A percentile compares a stretch with the other conserved stretches of the same genome.
Conservation (phyloP, 2,888 invertebrate species). For the Oligia strigilis region DNA sequence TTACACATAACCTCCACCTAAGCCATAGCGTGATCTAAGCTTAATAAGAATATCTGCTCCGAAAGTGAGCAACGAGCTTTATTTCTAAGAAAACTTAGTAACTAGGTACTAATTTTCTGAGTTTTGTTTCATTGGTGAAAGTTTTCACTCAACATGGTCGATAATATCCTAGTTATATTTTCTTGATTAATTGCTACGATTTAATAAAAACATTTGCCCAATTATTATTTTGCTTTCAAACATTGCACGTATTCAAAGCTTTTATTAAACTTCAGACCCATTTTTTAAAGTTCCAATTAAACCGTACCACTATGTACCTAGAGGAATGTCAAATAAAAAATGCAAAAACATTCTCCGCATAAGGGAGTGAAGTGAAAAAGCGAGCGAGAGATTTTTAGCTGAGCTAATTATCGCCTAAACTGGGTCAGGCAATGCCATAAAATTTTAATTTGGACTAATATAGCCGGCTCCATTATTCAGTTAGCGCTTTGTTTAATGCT, state of each 20-base stretch:
- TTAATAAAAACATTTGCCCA: not conserved
- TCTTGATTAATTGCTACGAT: not conserved
- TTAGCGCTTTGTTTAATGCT: slow-evolving; percentile 35
- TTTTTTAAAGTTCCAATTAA: slow-evolving; percentile 3
- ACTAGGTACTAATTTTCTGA: too few species aligned
- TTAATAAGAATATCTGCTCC: slow-evolving; percentile 31
- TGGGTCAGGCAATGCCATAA: slow-evolving; percentile 51
- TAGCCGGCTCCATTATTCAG: slow-evolving; percentile 36
- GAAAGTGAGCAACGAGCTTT: not conserved
- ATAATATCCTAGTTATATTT: not conserved
- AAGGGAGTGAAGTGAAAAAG: slow-evolving; percentile 25
- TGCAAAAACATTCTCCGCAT: slow-evolving; percentile 1
- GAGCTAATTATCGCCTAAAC: slow-evolving; percentile 58
- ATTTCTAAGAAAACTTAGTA: not conserved
- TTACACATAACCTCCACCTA: slow-evolving; percentile 22
- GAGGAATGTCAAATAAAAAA: slow-evolving; percentile 39
- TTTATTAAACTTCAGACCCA: not conserved
- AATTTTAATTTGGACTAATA: slow-evolving; percentile 53
- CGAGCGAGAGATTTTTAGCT: slow-evolving; percentile 36
- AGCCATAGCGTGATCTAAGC: not conserved
- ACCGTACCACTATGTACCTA: not conserved
- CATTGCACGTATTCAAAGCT: not conserved
- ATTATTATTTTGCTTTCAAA: not conserved
- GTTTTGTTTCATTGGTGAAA: not conserved
- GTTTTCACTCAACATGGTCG: not conserved